phyloP scores from a whole-genome alignment of 2,797 vertebrate genomes.

The Catamblyrhynchus diadema region DNA sequence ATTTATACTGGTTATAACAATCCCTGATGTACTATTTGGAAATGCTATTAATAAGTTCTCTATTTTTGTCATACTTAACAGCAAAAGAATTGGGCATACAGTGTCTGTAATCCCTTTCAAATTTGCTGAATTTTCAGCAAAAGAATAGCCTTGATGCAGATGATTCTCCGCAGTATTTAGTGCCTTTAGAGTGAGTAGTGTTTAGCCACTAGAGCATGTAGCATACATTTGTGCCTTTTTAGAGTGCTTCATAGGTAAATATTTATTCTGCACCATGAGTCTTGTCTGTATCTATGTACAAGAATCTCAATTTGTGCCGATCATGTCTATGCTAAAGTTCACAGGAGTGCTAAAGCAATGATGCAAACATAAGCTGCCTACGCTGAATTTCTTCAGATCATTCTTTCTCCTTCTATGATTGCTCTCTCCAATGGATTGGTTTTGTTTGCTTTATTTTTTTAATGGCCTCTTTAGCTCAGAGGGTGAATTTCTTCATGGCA shows the following conservation, averaged over 20 bases:
- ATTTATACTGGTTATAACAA: constrained; percentile 37
- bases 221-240: constrained; percentile 33
- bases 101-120: constrained; percentile 16
- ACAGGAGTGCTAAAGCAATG: constrained; percentile 43
- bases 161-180: constrained; percentile 16
- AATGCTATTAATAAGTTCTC: constrained; percentile 41
- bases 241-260: constrained; percentile 54
- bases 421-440: neutral
- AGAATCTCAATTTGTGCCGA: constrained; percentile 23
- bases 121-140: constrained; percentile 51
- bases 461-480: neutral
- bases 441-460: neutral
- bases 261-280: constrained; percentile 49
- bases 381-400: neutral
- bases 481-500: neutral
- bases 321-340: constrained; percentile 76
- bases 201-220: constrained; percentile 48
- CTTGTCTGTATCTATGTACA: constrained; percentile 55
- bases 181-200: constrained; percentile 33
- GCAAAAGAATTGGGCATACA: neutral
- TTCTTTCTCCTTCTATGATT: neutral
- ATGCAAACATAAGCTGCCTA: neutral
- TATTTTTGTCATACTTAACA: constrained; percentile 16
- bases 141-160: constrained; percentile 9
- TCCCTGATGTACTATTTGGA: neutral